phyloP scores from a whole-genome alignment of 2,888 invertebrate species.

The Parelbella ahira region DNA sequence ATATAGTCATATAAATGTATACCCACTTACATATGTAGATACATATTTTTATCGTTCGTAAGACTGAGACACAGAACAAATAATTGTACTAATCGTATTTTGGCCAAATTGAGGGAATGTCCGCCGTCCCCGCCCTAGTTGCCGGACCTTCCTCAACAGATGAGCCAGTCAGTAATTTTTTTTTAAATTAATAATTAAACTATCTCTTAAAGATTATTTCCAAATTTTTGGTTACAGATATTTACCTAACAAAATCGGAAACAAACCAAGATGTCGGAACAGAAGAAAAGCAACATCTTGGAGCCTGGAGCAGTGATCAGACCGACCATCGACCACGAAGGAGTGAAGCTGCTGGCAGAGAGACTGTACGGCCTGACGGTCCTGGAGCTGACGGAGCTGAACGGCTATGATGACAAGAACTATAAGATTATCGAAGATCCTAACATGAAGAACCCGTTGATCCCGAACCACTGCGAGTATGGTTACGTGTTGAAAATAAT shows the following conservation, averaged over 20 bases:
- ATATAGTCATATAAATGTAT: no score
- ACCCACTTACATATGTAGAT: no score
- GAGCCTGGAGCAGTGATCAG: constrained; percentile 80
- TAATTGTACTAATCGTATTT: no score
- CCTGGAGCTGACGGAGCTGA: constrained; percentile 79
- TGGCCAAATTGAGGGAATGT: no score
- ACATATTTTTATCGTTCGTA: no score
- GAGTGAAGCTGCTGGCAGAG: constrained; percentile 74
- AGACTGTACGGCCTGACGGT: constrained; percentile 83
- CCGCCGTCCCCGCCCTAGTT: no score
- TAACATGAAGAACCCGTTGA: constrained; percentile 81
- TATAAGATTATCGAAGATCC: constrained; percentile 83
- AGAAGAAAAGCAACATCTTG: constrained; percentile 35
- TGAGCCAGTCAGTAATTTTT: no score
- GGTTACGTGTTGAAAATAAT: constrained; percentile 91
- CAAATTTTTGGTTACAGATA: constrained; percentile 4
- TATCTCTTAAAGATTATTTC: no score
- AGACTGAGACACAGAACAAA: no score
- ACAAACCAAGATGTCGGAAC: constrained; percentile 42
- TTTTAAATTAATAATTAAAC: no score
- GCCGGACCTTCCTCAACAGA: no score
- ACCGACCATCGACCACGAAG: constrained; percentile 76
- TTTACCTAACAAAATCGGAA: not conserved
- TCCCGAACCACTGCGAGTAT: constrained; percentile 72
- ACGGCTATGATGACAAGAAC: constrained; percentile 90